Evolutionary conservation across 2,113 vertebrate species (phyloP).

Genomic region (Grammomys surdaster): DNA sequence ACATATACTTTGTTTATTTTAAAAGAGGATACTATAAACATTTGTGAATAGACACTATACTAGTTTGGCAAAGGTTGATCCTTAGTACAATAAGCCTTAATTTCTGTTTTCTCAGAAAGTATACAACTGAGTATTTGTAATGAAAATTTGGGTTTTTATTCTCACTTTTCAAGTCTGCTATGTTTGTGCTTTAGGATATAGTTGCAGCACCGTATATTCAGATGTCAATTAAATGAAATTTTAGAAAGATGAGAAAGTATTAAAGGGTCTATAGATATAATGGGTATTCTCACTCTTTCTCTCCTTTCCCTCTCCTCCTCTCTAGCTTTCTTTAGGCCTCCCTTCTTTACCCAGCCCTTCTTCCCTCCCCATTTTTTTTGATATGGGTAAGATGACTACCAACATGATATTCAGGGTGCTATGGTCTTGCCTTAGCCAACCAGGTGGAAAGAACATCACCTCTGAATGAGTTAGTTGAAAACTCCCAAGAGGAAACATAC

Average conservation of each 20-base stretch:
- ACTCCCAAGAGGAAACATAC: not conserved
- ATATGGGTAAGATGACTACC: not conserved
- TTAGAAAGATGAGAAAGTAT: not conserved
- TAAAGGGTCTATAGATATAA: not conserved
- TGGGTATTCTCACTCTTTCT: not conserved
- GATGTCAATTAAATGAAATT: not conserved
- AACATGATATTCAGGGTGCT: not conserved
- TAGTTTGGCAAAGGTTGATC: not conserved
- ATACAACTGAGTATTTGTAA: not conserved
- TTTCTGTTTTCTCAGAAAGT: not conserved
- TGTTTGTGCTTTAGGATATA: slow-evolving; percentile 3
- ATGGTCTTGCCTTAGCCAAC: not conserved
- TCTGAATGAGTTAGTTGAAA: not conserved
- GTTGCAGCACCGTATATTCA: not conserved
- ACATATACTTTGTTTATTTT: not conserved
- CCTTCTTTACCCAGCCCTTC: not conserved
- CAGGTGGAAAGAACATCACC: not conserved
- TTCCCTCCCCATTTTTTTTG: not conserved
- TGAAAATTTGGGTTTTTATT: not conserved
- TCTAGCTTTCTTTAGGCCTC: too few species aligned
- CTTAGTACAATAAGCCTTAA: not conserved
- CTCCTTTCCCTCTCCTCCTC: too few species aligned
- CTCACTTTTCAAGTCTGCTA: not conserved
- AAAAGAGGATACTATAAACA: not conserved
- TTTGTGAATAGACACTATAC: not conserved